Conservation (phyloP, 53 echinoderm and acorn worm genomes). For the Stichopus horrens region DNA sequence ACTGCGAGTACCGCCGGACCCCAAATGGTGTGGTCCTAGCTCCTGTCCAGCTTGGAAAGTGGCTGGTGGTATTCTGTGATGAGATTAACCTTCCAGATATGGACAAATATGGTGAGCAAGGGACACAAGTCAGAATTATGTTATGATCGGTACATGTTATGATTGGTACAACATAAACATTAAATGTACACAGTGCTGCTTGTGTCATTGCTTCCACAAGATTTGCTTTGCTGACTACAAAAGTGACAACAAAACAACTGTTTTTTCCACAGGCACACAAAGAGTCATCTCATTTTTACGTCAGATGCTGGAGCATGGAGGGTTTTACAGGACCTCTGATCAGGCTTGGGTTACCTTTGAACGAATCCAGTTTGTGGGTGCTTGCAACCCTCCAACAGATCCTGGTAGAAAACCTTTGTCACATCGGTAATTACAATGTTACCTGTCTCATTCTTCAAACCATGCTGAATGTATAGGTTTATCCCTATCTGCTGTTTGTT, state of each 20-base stretch:
- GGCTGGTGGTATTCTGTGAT: conserved; percentile 99
- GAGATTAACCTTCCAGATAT: conserved; percentile 99
- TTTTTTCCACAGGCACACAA: conserved; percentile 77
- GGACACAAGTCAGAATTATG: not conserved
- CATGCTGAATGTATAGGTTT: too few relatives aligned
- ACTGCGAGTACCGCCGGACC: conserved; percentile 97
- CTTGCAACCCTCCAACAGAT: conserved; percentile 99
- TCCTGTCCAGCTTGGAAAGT: conserved; percentile 95
- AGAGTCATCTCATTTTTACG: conserved; percentile 99
- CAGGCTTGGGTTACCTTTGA: conserved; percentile 96
- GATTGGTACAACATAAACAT: not conserved
- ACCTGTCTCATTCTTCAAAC: not conserved
- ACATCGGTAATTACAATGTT: conserved; percentile 72
- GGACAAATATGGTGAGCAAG: conserved; percentile 90
- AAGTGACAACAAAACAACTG: not conserved
- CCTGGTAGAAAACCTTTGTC: conserved; percentile 97
- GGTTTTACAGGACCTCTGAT: conserved; percentile 95
- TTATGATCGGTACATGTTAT: not conserved
- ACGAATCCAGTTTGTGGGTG: conserved; percentile 98
- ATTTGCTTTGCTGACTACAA: not conserved
- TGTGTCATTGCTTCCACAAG: not conserved
- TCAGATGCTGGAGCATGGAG: conserved; percentile 97
- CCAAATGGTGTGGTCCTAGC: conserved; percentile 93
- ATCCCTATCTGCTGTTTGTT: too few relatives aligned
- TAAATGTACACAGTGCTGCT: not conserved